A percentile compares a stretch with the other conserved stretches of the same genome.
Conservation (phyloP, 2,888 invertebrate genomes). For the Xestia c-nigrum region DNA sequence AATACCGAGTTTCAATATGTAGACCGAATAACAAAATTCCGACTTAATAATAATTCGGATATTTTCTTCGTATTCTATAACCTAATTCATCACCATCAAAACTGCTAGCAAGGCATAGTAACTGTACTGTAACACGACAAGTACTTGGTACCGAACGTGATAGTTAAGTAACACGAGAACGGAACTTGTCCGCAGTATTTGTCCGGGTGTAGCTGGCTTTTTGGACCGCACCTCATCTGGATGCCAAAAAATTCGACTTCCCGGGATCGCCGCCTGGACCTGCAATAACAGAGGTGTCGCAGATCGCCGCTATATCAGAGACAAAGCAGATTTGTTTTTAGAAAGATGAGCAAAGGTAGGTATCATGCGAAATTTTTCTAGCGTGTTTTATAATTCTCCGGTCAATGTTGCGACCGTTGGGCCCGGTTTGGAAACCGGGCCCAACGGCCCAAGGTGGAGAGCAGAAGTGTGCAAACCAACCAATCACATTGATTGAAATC, state of each 20-base stretch:
- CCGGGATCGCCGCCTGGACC: not conserved
- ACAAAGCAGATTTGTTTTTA: not conserved
- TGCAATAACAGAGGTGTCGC: not conserved
- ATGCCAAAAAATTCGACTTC: not conserved
- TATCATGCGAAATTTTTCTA: too few relatives aligned
- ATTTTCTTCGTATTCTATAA: constrained; percentile 9
- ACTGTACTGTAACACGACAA: not conserved
- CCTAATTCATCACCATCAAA: not conserved
- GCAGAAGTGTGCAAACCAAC: too few relatives aligned
- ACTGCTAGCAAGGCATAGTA: not conserved
- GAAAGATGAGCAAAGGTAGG: too few relatives aligned
- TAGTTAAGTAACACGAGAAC: not conserved
- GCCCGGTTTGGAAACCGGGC: too few relatives aligned
- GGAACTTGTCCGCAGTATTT: not conserved
- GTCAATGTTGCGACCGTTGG: too few relatives aligned
- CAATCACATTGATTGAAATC: too few relatives aligned
- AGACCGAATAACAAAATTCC: too few relatives aligned
- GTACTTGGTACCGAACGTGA: not conserved
- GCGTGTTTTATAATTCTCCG: too few relatives aligned
- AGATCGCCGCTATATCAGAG: not conserved
- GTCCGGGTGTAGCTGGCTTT: not conserved
- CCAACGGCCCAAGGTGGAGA: too few relatives aligned
- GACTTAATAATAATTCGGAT: not conserved
- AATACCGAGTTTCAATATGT: too few relatives aligned
- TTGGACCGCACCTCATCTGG: not conserved